These are phyloP conservation scores for Gymnocypris eckloni DNA, from an alignment of 2,797 vertebrate species.

Conservation along the genomic window DNA sequence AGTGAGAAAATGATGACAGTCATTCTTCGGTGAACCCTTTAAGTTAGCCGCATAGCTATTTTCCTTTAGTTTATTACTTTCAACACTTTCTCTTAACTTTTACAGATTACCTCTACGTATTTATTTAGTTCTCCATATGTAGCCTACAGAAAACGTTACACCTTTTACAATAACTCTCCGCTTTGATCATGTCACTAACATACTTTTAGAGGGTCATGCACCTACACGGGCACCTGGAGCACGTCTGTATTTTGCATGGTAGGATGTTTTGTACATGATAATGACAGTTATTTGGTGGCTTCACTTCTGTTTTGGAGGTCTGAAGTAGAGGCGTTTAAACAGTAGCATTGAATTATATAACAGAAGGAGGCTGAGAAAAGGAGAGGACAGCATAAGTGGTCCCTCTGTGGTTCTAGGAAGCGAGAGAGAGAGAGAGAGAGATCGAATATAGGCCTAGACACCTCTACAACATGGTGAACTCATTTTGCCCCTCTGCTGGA, in stretches of 20 bases:
- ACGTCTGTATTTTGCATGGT: conserved; percentile 58
- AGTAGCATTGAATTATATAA: conserved; percentile 50
- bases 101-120: conserved; percentile 2
- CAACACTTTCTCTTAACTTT: conserved; percentile 8
- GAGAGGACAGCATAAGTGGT: conserved; percentile 39
- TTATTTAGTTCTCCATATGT: conserved; percentile 33
- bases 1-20: not conserved
- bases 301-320: conserved; percentile 60
- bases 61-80: conserved; percentile 23
- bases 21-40: not conserved
- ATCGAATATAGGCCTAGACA: conserved; percentile 26
- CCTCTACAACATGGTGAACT: conserved; percentile 52
- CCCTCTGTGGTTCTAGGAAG: conserved; percentile 38
- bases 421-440: conserved; percentile 15
- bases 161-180: conserved; percentile 34
- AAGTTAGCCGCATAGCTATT: not conserved
- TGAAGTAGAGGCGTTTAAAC: conserved; percentile 58
- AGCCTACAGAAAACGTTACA: conserved; percentile 36
- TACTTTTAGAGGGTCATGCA: conserved; percentile 63
- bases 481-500: conserved; percentile 43
- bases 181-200: conserved; percentile 48
- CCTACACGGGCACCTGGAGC: conserved; percentile 67
- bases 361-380: conserved; percentile 44
- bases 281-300: conserved; percentile 71
- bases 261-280: conserved; percentile 65